phyloP scores from a whole-genome alignment of 2,888 invertebrate species.

The Monopis laevigella region DNA sequence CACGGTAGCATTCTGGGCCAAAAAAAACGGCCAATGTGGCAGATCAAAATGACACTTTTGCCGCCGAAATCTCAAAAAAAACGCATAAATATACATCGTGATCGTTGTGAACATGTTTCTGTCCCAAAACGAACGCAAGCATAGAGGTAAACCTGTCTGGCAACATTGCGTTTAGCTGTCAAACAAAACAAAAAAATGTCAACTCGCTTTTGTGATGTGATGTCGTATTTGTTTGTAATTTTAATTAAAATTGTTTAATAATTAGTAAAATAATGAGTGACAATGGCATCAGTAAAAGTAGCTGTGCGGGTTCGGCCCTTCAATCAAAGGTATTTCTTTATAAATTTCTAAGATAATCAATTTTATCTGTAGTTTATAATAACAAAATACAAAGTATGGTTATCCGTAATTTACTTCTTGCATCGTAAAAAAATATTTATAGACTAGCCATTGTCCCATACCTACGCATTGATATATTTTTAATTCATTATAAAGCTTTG shows the following conservation, averaged over 20 bases:
- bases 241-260: slow-evolving; percentile 33
- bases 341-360: slow-evolving; percentile 2
- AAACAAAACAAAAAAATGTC: slow-evolving; percentile 1
- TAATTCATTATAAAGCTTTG: background rate
- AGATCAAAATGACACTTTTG: no score
- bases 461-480: slow-evolving; percentile 1
- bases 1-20: no score
- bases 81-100: no score
- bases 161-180: no score
- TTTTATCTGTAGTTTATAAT: background rate
- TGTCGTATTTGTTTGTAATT: slow-evolving; percentile 44
- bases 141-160: no score
- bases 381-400: background rate
- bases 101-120: no score
- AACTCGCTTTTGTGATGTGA: slow-evolving; percentile 29
- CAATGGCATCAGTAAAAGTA: slow-evolving; percentile 92
- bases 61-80: no score
- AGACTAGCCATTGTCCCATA: background rate
- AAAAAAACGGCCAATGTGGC: no score
- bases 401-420: no score
- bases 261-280: slow-evolving; percentile 61
- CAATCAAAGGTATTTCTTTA: slow-evolving; percentile 76
- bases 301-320: slow-evolving; percentile 91
- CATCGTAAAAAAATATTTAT: background rate
- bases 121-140: no score